Evolutionary conservation across 2,113 vertebrate species (phyloP).

Genomic region (Onychostoma macrolepis): DNA sequence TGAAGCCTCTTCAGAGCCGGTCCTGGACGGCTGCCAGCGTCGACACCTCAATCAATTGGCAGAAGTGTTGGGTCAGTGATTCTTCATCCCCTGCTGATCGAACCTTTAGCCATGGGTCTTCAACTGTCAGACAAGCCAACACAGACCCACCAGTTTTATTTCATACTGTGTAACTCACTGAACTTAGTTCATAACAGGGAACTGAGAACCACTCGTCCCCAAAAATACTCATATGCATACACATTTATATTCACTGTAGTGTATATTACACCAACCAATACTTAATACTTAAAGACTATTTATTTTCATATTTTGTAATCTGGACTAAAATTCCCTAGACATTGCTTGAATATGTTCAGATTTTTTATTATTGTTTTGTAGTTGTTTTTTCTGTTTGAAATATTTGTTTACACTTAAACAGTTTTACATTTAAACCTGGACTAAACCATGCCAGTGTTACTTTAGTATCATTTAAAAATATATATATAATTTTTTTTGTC

Average conservation of each 20-base stretch:
- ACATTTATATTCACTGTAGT: background rate
- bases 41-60: background rate
- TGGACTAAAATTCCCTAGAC: no score
- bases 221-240: background rate
- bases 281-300: background rate
- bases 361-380: background rate
- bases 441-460: no score
- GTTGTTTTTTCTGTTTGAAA: no score
- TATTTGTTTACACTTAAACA: no score
- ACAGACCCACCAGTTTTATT: background rate
- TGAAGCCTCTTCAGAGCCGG: background rate
- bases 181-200: background rate
- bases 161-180: background rate
- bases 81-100: constrained; percentile 16
- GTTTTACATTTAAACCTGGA: no score
- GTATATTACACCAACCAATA: background rate
- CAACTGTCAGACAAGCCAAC: background rate
- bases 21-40: background rate
- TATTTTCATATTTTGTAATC: background rate
- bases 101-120: background rate
- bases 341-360: no score
- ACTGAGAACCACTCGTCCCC: background rate
- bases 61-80: constrained; percentile 23
- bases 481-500: no score
- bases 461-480: no score